Base-by-base conservation (phyloP, 64 coral and sea anemone species). In the Porites australiensis region DNA sequence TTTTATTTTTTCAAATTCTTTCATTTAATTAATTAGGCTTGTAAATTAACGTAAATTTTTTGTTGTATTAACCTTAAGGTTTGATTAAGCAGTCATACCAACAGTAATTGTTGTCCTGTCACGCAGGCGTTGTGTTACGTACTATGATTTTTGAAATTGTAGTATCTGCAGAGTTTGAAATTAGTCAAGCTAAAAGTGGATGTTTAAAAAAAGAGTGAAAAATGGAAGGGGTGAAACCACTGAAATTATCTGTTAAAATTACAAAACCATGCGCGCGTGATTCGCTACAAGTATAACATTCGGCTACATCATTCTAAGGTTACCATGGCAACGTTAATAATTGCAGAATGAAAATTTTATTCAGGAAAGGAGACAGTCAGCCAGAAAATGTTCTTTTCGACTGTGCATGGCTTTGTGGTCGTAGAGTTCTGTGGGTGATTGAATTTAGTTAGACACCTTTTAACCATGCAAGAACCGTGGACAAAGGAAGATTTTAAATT, bases 251-350 rank as follows among this genome's bases (percentile, higher is more conserved):
- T 4, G 4, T 18, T 18, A 18, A 4, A 18, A 64, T 18, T 64
- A 16, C 62, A 64, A 64, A 57, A 12, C 18, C 6, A 4, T 64
- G 4, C 11, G 16, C 2, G 16, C 11, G 16, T 18, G 16, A 64
- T 64, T 64, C 2, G 12, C 16, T 64, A 64, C 61, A 64, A 16
- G 62, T 64, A 19, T 4, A 64, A 18, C 13, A 64, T 4, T 13
- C 18, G 13, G 5, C 62, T 51, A 15, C 5, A 3, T 3, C 27
- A 44, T 4, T 50, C 48, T 50, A 51, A 19, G 73, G 46, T 76
- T 76, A 51, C 73, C 50, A 76, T 76, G 5, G 73, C 48, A 76
- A 76, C 73, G 73, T 51, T 57, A 76, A 76, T 76, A 14, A 76
- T 76, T 8, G 15, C 12, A 16, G 50, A 76, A 50, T 53, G 15